Evolutionary conservation across 2,797 vertebrate genomes (phyloP).

Genomic region (Aeoliscus strigatus): DNA sequence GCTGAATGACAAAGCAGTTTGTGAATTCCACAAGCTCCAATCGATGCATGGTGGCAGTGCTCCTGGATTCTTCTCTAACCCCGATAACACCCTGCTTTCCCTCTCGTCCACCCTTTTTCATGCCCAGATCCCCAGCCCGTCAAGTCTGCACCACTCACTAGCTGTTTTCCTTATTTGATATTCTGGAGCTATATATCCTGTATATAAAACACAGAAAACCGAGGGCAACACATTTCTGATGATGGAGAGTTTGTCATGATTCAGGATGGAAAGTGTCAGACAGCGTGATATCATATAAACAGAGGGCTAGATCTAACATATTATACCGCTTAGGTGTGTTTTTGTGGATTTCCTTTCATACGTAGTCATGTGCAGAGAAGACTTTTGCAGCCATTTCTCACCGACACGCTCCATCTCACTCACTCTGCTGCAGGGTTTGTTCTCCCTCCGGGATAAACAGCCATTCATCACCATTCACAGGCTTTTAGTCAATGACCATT

Average conservation of each 20-base stretch:
- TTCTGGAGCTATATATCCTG: too few species aligned
- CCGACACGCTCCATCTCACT: slow-evolving; percentile 20
- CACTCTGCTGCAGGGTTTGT: slow-evolving; percentile 33
- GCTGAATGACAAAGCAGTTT: slow-evolving; percentile 27
- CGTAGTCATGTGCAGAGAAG: not conserved
- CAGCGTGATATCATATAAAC: too few species aligned
- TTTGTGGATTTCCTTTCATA: too few species aligned
- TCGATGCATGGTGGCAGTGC: slow-evolving; percentile 24
- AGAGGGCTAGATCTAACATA: too few species aligned
- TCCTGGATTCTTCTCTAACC: slow-evolving; percentile 30
- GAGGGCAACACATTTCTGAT: too few species aligned
- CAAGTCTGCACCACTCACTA: slow-evolving; percentile 18
- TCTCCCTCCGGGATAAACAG: slow-evolving; percentile 38
- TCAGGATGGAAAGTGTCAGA: too few species aligned
- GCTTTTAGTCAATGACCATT: slow-evolving; percentile 51
- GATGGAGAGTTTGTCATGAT: too few species aligned
- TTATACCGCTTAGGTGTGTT: too few species aligned
- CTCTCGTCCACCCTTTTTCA: slow-evolving; percentile 19
- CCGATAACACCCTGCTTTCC: slow-evolving; percentile 31
- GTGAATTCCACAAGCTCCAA: slow-evolving; percentile 32
- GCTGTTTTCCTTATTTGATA: slow-evolving; percentile 36
- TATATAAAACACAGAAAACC: too few species aligned
- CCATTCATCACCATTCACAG: slow-evolving; percentile 47
- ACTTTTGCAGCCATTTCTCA: slow-evolving; percentile 31
- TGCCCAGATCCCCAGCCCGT: slow-evolving; percentile 1